Base-by-base conservation (phyloP, 2,888 invertebrate genomes). In the Caenorhabditis parvicauda region DNA sequence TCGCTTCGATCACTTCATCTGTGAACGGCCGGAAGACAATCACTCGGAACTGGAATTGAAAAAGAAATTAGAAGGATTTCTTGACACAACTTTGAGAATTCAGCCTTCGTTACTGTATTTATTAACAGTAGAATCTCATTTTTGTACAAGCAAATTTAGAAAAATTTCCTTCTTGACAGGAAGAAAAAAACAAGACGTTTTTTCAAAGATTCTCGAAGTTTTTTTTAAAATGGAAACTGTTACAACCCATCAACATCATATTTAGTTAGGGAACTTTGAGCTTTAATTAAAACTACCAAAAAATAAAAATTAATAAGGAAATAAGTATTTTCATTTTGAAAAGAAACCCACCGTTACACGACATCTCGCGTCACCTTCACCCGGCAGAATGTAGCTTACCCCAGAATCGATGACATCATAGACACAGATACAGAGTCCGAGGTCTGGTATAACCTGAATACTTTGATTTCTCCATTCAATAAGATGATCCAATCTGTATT, bases 21-120 rank as follows among this genome's bases (percentile, higher is more conserved):
- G 92, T 87, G 77, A 90, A 88, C 0, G 96, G 98, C 48, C 93
- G 87, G 81, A 98, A 98, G 1, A 98, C 91, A 42, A 96, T 89
- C 81, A 89, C 94, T 44, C 93, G 88, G 82, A 96, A 98, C 58
- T 70, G 63, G 29, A 66, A 60, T 19, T n/a, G 27, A 9, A 27
- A 22, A n/a, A n/a, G n/a, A n/a, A n/a, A n/a, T n/a, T n/a, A n/a
- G n/a, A n/a, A 12, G 35, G 35, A 35, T 35, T 12, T 12, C 35
- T 42, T 9, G 12, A 42, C n/a, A 42, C 12, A 17, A 12, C 21
- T 17, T 17, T 19, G 42, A 28, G 14, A 19, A 5, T 4, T 17
- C 5, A 32, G 2, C 38, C 17, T 19, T 29, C 4, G 47, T 5
- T 17, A 4, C 5, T 28, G 2, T 4, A 43, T 5, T 22, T 24